These are phyloP conservation scores for Peromyscus leucopus DNA, from an alignment of 2,113 vertebrate species.

Conservation along the genomic window DNA sequence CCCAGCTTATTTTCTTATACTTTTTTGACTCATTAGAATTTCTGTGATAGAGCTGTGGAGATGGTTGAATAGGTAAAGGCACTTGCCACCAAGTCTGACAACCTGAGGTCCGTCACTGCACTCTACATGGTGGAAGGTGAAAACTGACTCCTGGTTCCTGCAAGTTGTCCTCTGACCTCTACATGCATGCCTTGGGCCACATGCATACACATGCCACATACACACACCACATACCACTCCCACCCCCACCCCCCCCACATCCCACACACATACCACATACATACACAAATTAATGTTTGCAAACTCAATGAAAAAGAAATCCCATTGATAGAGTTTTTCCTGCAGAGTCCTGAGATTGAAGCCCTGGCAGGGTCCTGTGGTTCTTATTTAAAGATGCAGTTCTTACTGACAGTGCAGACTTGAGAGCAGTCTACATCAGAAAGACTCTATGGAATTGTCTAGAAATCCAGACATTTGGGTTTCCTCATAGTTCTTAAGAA, in stretches of 20 bases:
- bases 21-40: background rate
- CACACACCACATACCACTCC: background rate
- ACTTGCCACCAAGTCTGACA: background rate
- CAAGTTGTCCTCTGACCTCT: background rate
- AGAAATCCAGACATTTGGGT: background rate
- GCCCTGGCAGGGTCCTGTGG: background rate
- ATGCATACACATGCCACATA: background rate
- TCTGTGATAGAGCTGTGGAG: background rate
- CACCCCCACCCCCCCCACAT: background rate
- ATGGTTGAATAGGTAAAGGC: background rate
- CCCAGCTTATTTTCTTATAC: background rate
- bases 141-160: background rate
- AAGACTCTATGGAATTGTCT: background rate
- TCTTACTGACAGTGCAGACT: background rate
- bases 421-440: background rate
- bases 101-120: background rate
- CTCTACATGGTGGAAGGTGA: too few relatives aligned
- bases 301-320: background rate
- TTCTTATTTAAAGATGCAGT: background rate
- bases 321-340: background rate
- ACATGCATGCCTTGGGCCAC: background rate
- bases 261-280: background rate
- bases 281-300: background rate
- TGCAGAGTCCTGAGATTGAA: constrained; percentile 46
- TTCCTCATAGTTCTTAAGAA: background rate